These are phyloP conservation scores for Helicoverpa zea DNA, from an alignment of 1,140 invertebrate genomes.

Conservation along the genomic window DNA sequence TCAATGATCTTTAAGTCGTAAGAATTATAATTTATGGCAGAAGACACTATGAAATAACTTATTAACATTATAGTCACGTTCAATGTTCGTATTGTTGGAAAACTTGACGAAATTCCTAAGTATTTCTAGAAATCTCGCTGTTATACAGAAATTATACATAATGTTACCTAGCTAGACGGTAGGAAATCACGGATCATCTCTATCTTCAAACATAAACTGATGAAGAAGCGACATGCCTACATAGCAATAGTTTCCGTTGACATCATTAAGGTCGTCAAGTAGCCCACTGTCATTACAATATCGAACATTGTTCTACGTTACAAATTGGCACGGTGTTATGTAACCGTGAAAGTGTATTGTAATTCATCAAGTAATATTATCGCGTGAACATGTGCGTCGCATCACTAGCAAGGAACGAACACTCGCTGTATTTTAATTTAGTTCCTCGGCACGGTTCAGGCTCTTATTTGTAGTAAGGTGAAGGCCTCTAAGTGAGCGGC, in stretches of 20 bases:
- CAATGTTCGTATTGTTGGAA: too few species aligned
- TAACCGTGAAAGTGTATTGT: constrained; percentile 80
- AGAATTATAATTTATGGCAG: neutral
- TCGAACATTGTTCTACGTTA: constrained; percentile 33
- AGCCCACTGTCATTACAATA: constrained; percentile 6
- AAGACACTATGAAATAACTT: neutral
- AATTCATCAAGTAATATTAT: constrained; percentile 77
- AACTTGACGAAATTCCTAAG: too few species aligned
- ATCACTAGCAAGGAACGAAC: constrained; percentile 60
- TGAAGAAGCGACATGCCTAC: neutral
- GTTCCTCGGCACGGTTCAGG: constrained; percentile 1
- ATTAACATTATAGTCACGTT: too few species aligned
- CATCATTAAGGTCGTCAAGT: constrained; percentile 4
- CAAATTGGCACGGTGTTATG: constrained; percentile 58
- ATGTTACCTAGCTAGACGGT: too few species aligned
- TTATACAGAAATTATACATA: too few species aligned
- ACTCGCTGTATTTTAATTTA: constrained; percentile 57
- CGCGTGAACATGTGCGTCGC: constrained; percentile 61
- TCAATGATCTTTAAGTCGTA: neutral
- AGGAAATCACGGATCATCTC: too few species aligned
- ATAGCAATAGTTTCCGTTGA: neutral
- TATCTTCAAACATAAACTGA: too few species aligned
- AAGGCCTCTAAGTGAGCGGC: constrained; percentile 30
- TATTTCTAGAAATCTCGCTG: too few species aligned
- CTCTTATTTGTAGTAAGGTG: constrained; percentile 27